Percentiles rank a stretch among this genome's conserved stretches.
phyloP scores from a whole-genome alignment of 2,113 vertebrate species.

The Grallaria varia region DNA sequence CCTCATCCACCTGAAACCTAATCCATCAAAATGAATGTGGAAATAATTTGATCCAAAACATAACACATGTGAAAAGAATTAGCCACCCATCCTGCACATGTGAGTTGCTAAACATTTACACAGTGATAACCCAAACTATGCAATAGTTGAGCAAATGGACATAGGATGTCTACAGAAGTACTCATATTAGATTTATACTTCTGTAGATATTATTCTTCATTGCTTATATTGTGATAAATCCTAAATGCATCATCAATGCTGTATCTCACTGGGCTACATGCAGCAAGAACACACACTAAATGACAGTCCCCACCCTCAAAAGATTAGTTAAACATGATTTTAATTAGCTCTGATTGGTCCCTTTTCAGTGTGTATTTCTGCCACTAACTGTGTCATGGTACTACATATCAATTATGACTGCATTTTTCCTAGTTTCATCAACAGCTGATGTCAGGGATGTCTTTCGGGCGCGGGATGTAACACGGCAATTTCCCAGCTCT shows the following conservation, averaged over 20 bases:
- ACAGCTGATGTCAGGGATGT: neutral
- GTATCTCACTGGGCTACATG: neutral
- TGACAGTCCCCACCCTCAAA: neutral
- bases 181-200: neutral
- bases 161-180: neutral
- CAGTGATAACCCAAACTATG: neutral
- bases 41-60: slow-evolving; percentile 31
- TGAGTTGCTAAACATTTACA: neutral
- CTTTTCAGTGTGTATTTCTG: neutral
- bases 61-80: neutral
- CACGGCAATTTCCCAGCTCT: neutral
- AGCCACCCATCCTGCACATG: neutral
- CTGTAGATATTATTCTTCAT: neutral
- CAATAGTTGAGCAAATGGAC: neutral
- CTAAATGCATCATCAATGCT: neutral
- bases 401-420: neutral
- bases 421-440: neutral
- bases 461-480: neutral
- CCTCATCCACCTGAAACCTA: slow-evolving; percentile 6
- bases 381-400: neutral
- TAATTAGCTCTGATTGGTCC: neutral
- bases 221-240: neutral
- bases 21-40: neutral
- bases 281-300: neutral
- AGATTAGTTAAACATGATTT: neutral